Evolutionary conservation across 2,888 invertebrate genomes (phyloP).

Genomic region (Chymomyza procnemis): DNA sequence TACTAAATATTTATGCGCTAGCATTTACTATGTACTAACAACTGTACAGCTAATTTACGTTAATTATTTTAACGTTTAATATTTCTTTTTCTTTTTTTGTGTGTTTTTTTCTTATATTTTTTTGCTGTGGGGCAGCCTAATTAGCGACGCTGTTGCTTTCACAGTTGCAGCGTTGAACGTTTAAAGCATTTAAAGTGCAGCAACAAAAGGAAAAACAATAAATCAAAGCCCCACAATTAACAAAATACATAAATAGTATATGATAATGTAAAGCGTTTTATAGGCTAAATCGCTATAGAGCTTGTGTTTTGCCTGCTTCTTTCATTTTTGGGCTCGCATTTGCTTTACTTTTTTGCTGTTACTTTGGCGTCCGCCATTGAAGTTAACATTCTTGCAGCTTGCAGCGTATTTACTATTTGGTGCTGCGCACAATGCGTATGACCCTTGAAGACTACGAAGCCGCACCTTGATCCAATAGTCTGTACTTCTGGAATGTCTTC

Average conservation of each 20-base stretch:
- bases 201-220: conserved; percentile 27
- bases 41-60: conserved; percentile 69
- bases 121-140: conserved; percentile 43
- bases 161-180: conserved; percentile 8
- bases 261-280: conserved; percentile 6
- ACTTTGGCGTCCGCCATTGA: not conserved
- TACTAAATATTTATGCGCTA: conserved; percentile 59
- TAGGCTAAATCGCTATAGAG: not conserved
- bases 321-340: not conserved
- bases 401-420: conserved; percentile 16
- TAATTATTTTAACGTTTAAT: conserved; percentile 55
- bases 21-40: conserved; percentile 62
- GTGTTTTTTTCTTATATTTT: conserved; percentile 21
- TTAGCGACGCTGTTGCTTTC: conserved; percentile 35
- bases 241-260: conserved; percentile 43
- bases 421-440: conserved; percentile 62
- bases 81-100: conserved; percentile 47
- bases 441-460: conserved; percentile 67
- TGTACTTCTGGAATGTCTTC: conserved; percentile 95
- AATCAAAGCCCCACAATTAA: conserved; percentile 11
- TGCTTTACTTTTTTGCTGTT: not conserved
- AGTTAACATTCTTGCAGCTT: not conserved
- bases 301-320: not conserved
- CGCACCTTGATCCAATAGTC: conserved; percentile 83
- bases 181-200: conserved; percentile 1